Evolutionary conservation across 2,888 invertebrate genomes (phyloP), one percentile per base, ranked within the genome.

Genomic region (Drosophila mimetica): DNA sequence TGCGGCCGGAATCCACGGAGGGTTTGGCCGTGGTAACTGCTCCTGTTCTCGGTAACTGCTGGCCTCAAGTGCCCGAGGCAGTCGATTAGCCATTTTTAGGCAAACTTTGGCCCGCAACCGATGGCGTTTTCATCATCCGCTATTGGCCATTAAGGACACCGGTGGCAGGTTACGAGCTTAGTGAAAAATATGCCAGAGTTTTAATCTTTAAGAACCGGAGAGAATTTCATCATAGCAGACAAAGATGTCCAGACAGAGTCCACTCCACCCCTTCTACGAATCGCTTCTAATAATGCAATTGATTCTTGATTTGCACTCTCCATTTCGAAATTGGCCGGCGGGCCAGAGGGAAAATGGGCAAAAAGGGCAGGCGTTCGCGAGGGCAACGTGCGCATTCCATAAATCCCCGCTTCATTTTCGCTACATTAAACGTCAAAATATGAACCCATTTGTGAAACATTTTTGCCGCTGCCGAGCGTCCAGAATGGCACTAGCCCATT

Each of bases 401-500:
- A 89, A 89, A 89, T 89, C 88, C 75, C 82, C 73, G 84, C 89
- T 89, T 89, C 88, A 90, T 90, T 90, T 90, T 89, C 90, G 89
- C 88, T 89, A 90, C 90, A 90, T 90, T 90, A 90, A 90, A 89
- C 88, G 86, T 79, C 85, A 88, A 89, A 90, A 89, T 90, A 90
- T 90, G 90, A 90, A 90, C 90, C 88, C 89, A 89, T 90, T 89
- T 86, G 80, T 78, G 85, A 80, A 85, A 87, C 86, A 89, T 89
- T 89, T 76, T 79, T 71, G 67, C 66, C 66, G 58, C 69, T 74
- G 63, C 75, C 51, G 44, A 44, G 44, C 44, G 28, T 28, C 28
- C 71, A 47, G 63, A 61, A 63, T 71, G 72, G 50, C 65, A 58
- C 60, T 67, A 64, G 73, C 36, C 65, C 71, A 75, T 73, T 73